Base-by-base conservation (phyloP, 30 jellyfish, hydroid and myxozoan genomes). In the Pelagia noctiluca region DNA sequence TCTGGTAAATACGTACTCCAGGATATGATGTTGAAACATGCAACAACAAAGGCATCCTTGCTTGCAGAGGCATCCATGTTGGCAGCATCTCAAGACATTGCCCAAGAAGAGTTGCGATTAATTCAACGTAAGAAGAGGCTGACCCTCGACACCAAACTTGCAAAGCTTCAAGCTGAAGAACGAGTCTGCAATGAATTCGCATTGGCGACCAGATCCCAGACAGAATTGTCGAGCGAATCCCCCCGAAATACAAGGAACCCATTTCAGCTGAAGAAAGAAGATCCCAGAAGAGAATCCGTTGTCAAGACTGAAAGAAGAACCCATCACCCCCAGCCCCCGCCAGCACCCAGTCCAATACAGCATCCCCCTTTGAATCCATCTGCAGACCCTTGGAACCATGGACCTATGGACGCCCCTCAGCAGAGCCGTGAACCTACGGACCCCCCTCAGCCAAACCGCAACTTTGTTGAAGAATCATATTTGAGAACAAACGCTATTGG, bases 61-160 rank as follows among this genome's bases (percentile, higher is more conserved):
- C 83, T 71, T 71, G 83, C 46, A 30, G 83, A 71, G 69, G 83
- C 83, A 38, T 71, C 69, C 13, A 71, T 71, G 83, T 28, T 71
- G 21, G 69, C 36, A 13, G 66, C 36, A 28, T 35, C 47, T 42
- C 83, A 71, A 30, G 83, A 35, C 42, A 71, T 42, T 71, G 80
- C 63, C 63, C 10, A 68, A 3, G 63, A 68, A 32, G 80, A 68
- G 80, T 32, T 68, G 62, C 63, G 62, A 34, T 68, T 29, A 42
- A 37, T 35, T 42, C 83, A 71, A 71, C 23, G 84, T 49, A 71
- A 38, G 84, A 71, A 71, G 84, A 31, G 84, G 84, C 70, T 71
- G 38, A 38, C 84, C 19, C 48, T 71, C 70, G 84, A 37, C 48
- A 71, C 84, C 38, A 71, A 71, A 71, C 84, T 42, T 42, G 57